Conservation (phyloP, 2,888 invertebrate genomes). For the Drosophila ustulata region DNA sequence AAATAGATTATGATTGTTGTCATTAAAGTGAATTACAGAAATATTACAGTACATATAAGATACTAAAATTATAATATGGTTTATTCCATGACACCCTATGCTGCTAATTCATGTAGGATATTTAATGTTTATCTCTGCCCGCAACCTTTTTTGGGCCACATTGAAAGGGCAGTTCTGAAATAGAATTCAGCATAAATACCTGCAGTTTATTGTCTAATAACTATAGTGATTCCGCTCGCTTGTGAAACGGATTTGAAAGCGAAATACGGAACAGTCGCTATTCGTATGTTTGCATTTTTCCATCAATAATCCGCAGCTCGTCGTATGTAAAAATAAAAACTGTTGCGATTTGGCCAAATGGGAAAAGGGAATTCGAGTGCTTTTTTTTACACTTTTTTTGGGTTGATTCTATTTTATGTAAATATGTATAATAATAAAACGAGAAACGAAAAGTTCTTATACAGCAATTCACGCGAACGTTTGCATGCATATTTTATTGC, state of each 20-base stretch:
- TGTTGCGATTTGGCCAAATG: conserved; percentile 21
- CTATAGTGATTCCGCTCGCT: background rate
- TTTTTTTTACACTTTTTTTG: conserved; percentile 27
- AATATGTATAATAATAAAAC: conserved; percentile 30
- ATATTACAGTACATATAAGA: too few relatives aligned
- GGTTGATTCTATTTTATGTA: conserved; percentile 48
- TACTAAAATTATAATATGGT: too few relatives aligned
- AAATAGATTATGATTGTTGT: background rate
- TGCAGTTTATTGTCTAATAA: background rate
- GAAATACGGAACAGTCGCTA: background rate
- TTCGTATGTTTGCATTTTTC: background rate
- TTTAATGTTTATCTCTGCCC: background rate
- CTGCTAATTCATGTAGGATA: background rate
- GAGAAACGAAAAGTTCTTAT: conserved; percentile 36
- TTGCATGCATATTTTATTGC: conserved; percentile 67
- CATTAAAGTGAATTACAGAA: too few relatives aligned
- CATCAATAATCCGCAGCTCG: conserved; percentile 9
- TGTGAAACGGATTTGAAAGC: background rate
- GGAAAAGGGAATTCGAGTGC: conserved; percentile 15
- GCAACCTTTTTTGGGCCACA: background rate
- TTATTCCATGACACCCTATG: too few relatives aligned
- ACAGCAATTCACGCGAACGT: conserved; percentile 41
- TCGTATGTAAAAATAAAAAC: conserved; percentile 4
- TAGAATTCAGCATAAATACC: background rate
- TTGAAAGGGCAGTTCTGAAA: background rate